These are phyloP conservation scores for Villa cingulata DNA, from an alignment of 2,888 invertebrate genomes.

Conservation along the genomic window DNA sequence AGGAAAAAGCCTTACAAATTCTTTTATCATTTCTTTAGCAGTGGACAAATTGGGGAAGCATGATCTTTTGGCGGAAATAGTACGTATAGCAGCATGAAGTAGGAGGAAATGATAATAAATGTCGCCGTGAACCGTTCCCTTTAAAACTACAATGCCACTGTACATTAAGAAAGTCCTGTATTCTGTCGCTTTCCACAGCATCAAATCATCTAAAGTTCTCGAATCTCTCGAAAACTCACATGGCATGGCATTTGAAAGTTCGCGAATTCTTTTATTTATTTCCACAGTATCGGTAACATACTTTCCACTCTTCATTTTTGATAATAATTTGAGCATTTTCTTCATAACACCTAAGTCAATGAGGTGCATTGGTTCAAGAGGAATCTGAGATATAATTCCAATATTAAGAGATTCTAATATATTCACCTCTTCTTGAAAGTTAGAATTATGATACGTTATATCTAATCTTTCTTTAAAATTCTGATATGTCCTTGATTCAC, in stretches of 20 bases:
- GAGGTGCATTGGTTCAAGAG: constrained; percentile 8
- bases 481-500: constrained; percentile 3
- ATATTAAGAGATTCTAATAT: constrained; percentile 7
- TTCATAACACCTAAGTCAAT: too few relatives aligned
- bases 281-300: constrained; percentile 2
- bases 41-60: constrained; percentile 8
- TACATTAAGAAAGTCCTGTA: constrained; percentile 8
- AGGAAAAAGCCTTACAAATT: constrained; percentile 9
- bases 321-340: constrained; percentile 6
- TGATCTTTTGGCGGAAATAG: background rate
- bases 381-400: constrained; percentile 6
- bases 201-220: too few relatives aligned
- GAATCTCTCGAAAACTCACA: constrained; percentile 1
- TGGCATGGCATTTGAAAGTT: constrained; percentile 5
- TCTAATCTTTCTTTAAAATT: constrained; percentile 4
- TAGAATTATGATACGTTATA: constrained; percentile 6
- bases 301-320: background rate
- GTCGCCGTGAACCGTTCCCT: constrained; percentile 4
- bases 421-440: background rate
- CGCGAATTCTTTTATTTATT: constrained; percentile 5
- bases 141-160: constrained; percentile 6
- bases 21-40: constrained; percentile 6
- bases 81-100: constrained; percentile 7
- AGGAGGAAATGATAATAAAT: constrained; percentile 9
- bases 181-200: too few relatives aligned